Percentiles rank a stretch among this genome's conserved stretches.
Evolutionary conservation across 2,797 vertebrate genomes (phyloP).

Genomic region (Hozukius guyotensis): DNA sequence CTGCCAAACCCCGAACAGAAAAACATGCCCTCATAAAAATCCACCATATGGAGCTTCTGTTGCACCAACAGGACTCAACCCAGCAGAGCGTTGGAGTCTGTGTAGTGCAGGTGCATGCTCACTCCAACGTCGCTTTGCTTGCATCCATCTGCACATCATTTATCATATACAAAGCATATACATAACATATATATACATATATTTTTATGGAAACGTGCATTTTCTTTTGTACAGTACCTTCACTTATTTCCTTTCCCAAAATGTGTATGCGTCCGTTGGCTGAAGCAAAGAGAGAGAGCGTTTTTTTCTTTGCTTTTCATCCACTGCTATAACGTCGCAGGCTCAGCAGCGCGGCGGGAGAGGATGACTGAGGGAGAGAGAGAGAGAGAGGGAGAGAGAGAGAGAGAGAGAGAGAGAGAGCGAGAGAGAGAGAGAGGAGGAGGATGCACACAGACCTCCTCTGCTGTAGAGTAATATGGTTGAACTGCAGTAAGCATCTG

Average conservation of each 20-base stretch:
- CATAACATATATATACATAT: neutral
- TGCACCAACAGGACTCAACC: slow-evolving; percentile 62
- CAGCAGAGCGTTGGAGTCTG: slow-evolving; percentile 49
- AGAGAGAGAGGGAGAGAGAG: slow-evolving; percentile 38
- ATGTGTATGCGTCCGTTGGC: slow-evolving; percentile 44
- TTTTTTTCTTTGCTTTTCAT: slow-evolving; percentile 20
- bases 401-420: slow-evolving; percentile 30
- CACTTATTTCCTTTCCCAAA: slow-evolving; percentile 48
- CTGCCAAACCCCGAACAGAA: neutral
- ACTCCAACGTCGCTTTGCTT: slow-evolving; percentile 17
- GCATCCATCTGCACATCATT: slow-evolving; percentile 31
- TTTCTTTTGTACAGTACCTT: slow-evolving; percentile 63
- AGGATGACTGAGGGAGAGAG: slow-evolving; percentile 56
- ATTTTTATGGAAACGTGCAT: neutral
- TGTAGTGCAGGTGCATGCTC: slow-evolving; percentile 64
- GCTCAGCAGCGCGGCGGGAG: slow-evolving; percentile 69
- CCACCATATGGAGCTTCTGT: slow-evolving; percentile 53
- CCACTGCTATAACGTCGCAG: slow-evolving; percentile 69
- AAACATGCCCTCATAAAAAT: slow-evolving; percentile 23
- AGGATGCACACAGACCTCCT: slow-evolving; percentile 56
- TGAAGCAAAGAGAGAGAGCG: slow-evolving; percentile 45
- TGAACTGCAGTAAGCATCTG: slow-evolving; percentile 64
- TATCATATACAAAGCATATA: neutral
- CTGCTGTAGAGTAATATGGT: slow-evolving; percentile 57
- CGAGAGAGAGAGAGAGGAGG: slow-evolving; percentile 29